A percentile compares a stretch with the other conserved stretches of the same genome.
phyloP scores from a whole-genome alignment of 2,888 invertebrate species.

The Autographa gamma region DNA sequence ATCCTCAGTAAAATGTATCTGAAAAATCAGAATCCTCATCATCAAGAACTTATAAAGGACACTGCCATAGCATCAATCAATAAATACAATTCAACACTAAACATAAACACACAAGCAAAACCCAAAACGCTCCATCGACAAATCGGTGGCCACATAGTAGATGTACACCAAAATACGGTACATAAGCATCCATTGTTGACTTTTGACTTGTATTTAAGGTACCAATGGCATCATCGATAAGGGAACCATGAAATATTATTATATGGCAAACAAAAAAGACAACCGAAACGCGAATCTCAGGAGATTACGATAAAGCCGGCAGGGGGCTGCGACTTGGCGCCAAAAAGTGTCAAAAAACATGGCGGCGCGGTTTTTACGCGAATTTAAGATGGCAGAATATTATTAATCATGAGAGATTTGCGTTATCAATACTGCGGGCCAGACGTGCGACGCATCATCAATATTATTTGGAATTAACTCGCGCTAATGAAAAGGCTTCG shows the following conservation, averaged over 20 bases:
- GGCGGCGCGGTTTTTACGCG: conserved; percentile 57
- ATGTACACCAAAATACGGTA: conserved; percentile 36
- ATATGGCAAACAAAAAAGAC: conserved; percentile 65
- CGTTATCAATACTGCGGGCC: conserved; percentile 61
- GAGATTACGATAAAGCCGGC: conserved; percentile 74
- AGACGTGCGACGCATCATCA: conserved; percentile 53
- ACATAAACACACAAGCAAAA: conserved; percentile 27
- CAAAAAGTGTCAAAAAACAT: conserved; percentile 77
- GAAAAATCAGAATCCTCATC: too few relatives aligned
- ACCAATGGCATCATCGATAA: conserved; percentile 61
- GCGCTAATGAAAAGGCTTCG: conserved; percentile 41
- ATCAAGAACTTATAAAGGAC: too few relatives aligned
- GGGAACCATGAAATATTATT: conserved; percentile 64
- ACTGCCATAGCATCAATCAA: too few relatives aligned
- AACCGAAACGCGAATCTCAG: conserved; percentile 66
- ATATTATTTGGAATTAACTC: conserved; percentile 35
- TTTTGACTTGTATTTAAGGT: conserved; percentile 56
- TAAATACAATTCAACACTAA: conserved; percentile 23
- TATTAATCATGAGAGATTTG: conserved; percentile 65
- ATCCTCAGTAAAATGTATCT: too few relatives aligned
- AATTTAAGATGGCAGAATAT: conserved; percentile 62
- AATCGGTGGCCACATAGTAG: conserved; percentile 34
- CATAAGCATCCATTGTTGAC: conserved; percentile 45
- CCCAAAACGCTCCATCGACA: conserved; percentile 28
- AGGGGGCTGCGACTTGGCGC: conserved; percentile 69